Percentiles rank a stretch among this genome's conserved stretches.
Evolutionary conservation across 2,113 vertebrate genomes (phyloP).

Genomic region (Dryoscopus gambensis): DNA sequence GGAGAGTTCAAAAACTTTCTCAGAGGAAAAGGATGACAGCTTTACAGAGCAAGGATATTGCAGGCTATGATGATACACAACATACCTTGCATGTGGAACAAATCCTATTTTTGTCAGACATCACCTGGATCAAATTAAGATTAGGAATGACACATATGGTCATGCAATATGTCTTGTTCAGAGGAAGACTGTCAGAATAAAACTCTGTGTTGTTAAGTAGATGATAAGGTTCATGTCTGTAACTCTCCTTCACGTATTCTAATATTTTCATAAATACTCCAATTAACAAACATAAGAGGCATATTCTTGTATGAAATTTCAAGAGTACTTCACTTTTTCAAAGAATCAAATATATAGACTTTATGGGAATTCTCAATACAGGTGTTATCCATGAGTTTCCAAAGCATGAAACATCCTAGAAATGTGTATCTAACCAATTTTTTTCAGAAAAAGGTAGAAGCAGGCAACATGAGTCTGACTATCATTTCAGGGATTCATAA

Average conservation of each 20-base stretch:
- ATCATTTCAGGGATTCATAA: not conserved
- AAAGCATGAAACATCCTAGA: not conserved
- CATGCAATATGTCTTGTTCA: not conserved
- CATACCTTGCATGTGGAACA: not conserved
- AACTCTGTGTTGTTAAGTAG: not conserved
- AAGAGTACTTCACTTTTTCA: not conserved
- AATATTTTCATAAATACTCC: not conserved
- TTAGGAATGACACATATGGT: not conserved
- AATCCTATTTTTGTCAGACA: not conserved
- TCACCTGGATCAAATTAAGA: not conserved
- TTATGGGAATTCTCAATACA: fast-evolving
- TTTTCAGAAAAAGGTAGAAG: not conserved
- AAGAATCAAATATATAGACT: not conserved
- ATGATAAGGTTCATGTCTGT: not conserved
- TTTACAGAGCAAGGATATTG: not conserved
- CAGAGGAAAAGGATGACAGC: not conserved
- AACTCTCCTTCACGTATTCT: not conserved
- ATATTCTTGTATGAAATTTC: not conserved
- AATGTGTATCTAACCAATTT: not conserved
- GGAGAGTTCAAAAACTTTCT: not conserved
- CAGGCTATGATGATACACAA: not conserved
- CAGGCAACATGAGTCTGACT: not conserved
- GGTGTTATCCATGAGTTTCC: not conserved
- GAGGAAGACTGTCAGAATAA: not conserved
- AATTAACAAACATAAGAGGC: not conserved